Percentiles rank a stretch among this genome's conserved stretches.
These are phyloP conservation scores for Drosophila ogumai DNA, from an alignment of 1,140 invertebrate species.

Conservation along the genomic window DNA sequence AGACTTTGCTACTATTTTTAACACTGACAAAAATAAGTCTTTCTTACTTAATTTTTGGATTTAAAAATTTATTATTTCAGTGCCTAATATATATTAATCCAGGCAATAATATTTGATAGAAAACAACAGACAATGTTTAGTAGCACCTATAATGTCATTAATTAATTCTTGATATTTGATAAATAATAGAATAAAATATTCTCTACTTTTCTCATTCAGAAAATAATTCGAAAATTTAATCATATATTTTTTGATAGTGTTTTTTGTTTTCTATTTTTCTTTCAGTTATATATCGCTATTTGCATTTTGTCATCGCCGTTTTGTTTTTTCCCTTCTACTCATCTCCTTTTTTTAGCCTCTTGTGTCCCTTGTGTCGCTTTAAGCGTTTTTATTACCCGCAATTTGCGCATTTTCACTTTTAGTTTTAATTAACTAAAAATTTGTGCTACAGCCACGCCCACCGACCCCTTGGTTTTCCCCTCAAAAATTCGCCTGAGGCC, in stretches of 20 bases:
- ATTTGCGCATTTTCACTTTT: slow-evolving; percentile 80
- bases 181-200: neutral
- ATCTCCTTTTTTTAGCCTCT: slow-evolving; percentile 9
- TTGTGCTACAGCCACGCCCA: slow-evolving; percentile 45
- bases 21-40: neutral
- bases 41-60: neutral
- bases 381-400: slow-evolving; percentile 76
- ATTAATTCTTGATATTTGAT: neutral
- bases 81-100: too few relatives aligned
- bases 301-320: slow-evolving; percentile 53
- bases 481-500: slow-evolving; percentile 36
- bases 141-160: rapidly evolving
- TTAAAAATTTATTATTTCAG: too few relatives aligned
- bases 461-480: neutral
- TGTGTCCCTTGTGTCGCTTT: slow-evolving; percentile 33
- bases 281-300: slow-evolving; percentile 40
- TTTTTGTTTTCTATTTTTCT: neutral
- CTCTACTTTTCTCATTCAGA: neutral
- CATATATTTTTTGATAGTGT: neutral
- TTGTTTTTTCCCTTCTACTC: slow-evolving; percentile 2
- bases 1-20: slow-evolving; percentile 20
- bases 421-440: slow-evolving; percentile 82
- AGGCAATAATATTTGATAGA: neutral
- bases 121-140: too few relatives aligned
- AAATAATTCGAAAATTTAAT: too few relatives aligned